phyloP scores from a whole-genome alignment of 2,888 invertebrate species.

The Muschampia plurimacula region DNA sequence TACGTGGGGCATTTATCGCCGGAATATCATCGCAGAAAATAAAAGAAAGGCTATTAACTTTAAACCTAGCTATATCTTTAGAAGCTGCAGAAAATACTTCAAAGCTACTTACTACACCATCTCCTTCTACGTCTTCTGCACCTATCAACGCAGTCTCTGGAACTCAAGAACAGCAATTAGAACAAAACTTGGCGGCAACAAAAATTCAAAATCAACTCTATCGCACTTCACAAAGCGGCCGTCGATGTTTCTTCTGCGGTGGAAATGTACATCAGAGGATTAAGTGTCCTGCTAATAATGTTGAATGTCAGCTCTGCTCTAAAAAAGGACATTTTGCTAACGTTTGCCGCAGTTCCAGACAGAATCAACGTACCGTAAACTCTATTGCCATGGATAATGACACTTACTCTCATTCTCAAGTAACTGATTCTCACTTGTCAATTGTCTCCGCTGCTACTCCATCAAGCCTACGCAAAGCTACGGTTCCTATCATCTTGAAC shows the following conservation, averaged over 20 bases:
- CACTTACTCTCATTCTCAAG: neutral
- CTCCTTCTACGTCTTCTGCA: slow-evolving; percentile 6
- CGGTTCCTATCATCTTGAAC: neutral
- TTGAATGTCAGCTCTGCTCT: neutral
- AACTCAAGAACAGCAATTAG: neutral
- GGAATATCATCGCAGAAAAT: slow-evolving; percentile 1
- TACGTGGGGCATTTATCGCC: slow-evolving; percentile 3
- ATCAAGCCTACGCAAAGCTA: slow-evolving; percentile 11
- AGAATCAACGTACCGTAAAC: neutral
- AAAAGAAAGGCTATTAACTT: slow-evolving; percentile 6
- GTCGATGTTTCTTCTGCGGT: slow-evolving; percentile 15
- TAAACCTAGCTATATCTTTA: slow-evolving; percentile 1
- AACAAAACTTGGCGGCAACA: neutral
- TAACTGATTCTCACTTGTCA: neutral
- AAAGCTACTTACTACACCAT: neutral
- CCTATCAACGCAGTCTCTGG: neutral
- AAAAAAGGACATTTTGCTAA: slow-evolving; percentile 1
- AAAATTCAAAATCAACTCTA: neutral
- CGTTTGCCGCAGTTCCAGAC: neutral
- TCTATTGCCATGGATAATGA: neutral
- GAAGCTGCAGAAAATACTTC: slow-evolving; percentile 5
- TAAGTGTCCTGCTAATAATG: slow-evolving; percentile 3
- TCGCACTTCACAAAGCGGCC: neutral
- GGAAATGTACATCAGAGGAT: slow-evolving; percentile 3
- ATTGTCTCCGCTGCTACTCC: slow-evolving; percentile 10